Evolutionary conservation across 2,113 vertebrate genomes (phyloP).

Genomic region (Perccottus glenii): DNA sequence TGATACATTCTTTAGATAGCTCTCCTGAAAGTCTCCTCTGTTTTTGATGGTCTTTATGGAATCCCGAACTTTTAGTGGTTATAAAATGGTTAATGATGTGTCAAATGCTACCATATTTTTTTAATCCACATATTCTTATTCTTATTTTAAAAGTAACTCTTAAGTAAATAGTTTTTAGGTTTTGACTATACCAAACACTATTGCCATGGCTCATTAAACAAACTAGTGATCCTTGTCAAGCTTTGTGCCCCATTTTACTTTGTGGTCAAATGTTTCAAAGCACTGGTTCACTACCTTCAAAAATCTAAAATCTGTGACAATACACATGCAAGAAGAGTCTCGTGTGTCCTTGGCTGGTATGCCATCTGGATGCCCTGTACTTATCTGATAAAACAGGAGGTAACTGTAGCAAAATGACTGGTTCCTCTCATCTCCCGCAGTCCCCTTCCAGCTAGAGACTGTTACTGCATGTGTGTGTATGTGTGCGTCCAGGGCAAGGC

Average conservation of each 20-base stretch:
- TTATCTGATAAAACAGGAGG: conserved; percentile 60
- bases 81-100: too few species aligned
- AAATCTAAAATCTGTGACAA: background rate
- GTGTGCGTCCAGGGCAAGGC: conserved; percentile 36
- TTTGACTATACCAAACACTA: background rate
- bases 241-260: conserved; percentile 2
- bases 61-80: too few species aligned
- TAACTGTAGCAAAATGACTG: conserved; percentile 49
- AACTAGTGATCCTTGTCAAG: background rate
- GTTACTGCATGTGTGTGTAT: conserved; percentile 2
- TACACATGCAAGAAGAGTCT: conserved; percentile 5
- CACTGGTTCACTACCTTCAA: background rate
- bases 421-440: conserved; percentile 54
- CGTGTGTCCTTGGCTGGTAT: conserved; percentile 29
- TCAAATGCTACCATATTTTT: too few species aligned
- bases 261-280: background rate
- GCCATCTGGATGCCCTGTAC: conserved; percentile 43
- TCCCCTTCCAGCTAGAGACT: conserved; percentile 47
- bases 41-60: too few species aligned
- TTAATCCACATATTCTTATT: background rate
- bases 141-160: background rate
- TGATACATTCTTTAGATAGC: too few species aligned
- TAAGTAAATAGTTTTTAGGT: background rate
- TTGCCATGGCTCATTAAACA: conserved; percentile 19
- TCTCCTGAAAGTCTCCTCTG: too few species aligned